Conservation (phyloP, 2,888 invertebrate species). For the Heteromyza rotundicornis region DNA sequence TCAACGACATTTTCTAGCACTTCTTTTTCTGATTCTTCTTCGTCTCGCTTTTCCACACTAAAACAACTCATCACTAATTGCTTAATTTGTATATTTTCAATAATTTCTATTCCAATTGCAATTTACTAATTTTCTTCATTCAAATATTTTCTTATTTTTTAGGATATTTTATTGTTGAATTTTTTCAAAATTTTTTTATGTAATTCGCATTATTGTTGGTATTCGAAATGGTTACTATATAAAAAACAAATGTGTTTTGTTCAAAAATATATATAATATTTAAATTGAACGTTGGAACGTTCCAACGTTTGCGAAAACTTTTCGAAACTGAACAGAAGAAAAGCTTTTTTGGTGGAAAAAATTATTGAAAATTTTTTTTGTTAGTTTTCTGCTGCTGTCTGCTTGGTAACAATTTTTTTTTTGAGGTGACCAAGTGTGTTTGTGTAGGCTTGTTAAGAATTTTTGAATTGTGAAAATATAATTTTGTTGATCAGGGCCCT, state of each 20-base stretch:
- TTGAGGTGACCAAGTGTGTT: background rate
- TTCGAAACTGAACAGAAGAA: slow-evolving; percentile 49
- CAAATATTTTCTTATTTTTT: background rate
- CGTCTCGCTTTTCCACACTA: slow-evolving; percentile 27
- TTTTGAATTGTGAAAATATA: no score
- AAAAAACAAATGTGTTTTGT: no score
- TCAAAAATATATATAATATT: no score
- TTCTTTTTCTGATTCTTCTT: slow-evolving; percentile 34
- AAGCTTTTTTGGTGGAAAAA: slow-evolving; percentile 40
- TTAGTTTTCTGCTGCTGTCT: background rate
- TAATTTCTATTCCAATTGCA: no score
- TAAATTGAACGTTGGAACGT: slow-evolving; percentile 33
- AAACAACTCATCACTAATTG: no score
- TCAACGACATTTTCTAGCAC: background rate
- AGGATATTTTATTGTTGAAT: slow-evolving; percentile 21
- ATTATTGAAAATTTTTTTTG: slow-evolving; percentile 48
- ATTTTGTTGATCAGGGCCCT: no score
- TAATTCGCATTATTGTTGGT: background rate
- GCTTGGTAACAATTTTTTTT: background rate
- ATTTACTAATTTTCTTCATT: slow-evolving; percentile 13
- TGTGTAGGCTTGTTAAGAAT: no score
- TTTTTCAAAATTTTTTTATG: slow-evolving; percentile 22
- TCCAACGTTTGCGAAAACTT: slow-evolving; percentile 51
- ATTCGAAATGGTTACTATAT: no score
- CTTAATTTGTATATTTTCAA: no score